Conservation (phyloP, 2,888 invertebrate species). For the Nemoura dubitans region DNA sequence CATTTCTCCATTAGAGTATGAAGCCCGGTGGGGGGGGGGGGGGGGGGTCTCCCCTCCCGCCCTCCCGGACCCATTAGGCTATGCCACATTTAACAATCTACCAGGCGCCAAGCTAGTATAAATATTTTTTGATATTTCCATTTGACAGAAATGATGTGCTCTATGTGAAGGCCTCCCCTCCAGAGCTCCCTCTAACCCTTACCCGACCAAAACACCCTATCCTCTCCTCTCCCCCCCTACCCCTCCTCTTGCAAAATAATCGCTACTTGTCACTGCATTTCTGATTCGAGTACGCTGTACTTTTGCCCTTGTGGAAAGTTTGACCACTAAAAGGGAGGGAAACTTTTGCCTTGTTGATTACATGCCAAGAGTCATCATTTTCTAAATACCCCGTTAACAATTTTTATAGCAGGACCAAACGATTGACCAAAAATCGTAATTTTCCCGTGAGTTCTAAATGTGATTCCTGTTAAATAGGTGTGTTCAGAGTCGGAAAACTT, state of each 20-base stretch:
- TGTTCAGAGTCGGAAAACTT: too few relatives aligned
- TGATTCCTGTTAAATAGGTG: too few relatives aligned
- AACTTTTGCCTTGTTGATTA: too few relatives aligned
- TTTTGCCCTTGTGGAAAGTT: too few relatives aligned
- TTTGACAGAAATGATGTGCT: slow-evolving; percentile 26
- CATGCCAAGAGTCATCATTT: too few relatives aligned
- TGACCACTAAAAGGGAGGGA: too few relatives aligned
- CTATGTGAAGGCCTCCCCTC: slow-evolving; percentile 2
- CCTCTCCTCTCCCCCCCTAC: neutral
- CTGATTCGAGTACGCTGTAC: too few relatives aligned
- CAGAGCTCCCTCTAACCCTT: neutral
- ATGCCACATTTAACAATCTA: slow-evolving; percentile 51
- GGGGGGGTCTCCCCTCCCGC: neutral
- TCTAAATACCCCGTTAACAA: too few relatives aligned
- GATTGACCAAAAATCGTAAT: too few relatives aligned
- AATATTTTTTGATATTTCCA: slow-evolving; percentile 51
- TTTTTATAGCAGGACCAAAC: too few relatives aligned
- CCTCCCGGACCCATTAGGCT: slow-evolving; percentile 24
- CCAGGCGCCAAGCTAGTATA: slow-evolving; percentile 47
- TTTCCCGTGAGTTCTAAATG: too few relatives aligned
- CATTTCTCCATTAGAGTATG: slow-evolving; percentile 10
- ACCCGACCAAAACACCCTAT: neutral
- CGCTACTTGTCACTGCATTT: neutral
- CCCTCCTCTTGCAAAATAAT: slow-evolving; percentile 12
- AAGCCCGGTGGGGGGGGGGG: neutral